phyloP scores from a whole-genome alignment of 1,140 invertebrate species.

The Sinella curviseta region DNA sequence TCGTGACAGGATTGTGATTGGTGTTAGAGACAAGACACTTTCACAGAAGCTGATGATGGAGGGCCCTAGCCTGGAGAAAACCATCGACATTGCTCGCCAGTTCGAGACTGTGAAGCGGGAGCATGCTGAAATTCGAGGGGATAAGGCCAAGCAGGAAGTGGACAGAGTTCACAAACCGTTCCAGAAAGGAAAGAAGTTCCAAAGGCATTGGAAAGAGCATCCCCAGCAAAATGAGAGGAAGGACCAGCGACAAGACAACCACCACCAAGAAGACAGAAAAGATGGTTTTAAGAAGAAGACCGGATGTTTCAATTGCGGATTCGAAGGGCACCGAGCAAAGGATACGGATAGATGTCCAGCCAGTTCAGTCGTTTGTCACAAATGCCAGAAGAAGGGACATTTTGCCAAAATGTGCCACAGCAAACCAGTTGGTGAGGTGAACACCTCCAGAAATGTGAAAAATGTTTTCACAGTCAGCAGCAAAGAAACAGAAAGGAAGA shows the following conservation, averaged over 20 bases:
- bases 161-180: background rate
- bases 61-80: too few relatives aligned
- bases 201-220: background rate
- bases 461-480: background rate
- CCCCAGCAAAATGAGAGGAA: too few relatives aligned
- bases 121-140: background rate
- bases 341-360: conserved; percentile 30
- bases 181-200: background rate
- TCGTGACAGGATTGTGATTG: too few relatives aligned
- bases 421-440: background rate
- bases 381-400: conserved; percentile 23
- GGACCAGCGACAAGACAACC: too few relatives aligned
- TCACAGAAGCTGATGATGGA: too few relatives aligned
- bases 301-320: background rate
- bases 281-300: background rate
- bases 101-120: background rate
- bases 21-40: too few relatives aligned
- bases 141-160: background rate
- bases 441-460: background rate
- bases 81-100: background rate
- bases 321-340: background rate
- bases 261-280: background rate
- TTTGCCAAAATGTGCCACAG: conserved; percentile 20
- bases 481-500: background rate
- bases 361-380: background rate